Evolutionary conservation across 2,113 vertebrate genomes (phyloP).

Genomic region (Gorsachius goisagi): DNA sequence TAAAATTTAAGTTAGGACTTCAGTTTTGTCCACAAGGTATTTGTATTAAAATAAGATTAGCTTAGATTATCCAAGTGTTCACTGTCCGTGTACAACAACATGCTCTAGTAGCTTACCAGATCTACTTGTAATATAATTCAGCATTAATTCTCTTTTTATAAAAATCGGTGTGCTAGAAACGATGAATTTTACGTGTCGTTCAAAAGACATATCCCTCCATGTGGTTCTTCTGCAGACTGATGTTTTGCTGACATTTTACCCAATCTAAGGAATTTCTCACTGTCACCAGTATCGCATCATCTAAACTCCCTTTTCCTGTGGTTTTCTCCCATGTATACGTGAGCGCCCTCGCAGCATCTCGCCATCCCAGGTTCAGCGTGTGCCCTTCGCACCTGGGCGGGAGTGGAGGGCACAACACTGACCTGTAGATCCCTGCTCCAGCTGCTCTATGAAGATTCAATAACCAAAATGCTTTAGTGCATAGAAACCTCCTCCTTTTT

Average conservation of each 20-base stretch:
- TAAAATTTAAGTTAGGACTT: not conserved
- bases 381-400: fast-evolving
- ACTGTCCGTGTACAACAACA: not conserved
- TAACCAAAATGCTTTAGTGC: not conserved
- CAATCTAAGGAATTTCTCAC: not conserved
- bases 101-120: not conserved
- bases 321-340: fast-evolving
- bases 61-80: not conserved
- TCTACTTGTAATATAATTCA: not conserved
- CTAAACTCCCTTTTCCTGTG: not conserved
- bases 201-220: not conserved
- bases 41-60: not conserved
- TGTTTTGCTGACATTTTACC: not conserved
- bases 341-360: not conserved
- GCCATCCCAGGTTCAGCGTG: fast-evolving
- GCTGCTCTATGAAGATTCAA: not conserved
- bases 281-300: too few species aligned
- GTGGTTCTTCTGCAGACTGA: not conserved
- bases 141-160: not conserved
- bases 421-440: not conserved
- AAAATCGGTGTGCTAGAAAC: not conserved
- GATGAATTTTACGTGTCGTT: not conserved
- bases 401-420: too few species aligned
- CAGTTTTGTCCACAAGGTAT: not conserved
- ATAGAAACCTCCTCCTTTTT: not conserved